Conservation (phyloP, 1,140 invertebrate genomes). For the Magallana angulata region DNA sequence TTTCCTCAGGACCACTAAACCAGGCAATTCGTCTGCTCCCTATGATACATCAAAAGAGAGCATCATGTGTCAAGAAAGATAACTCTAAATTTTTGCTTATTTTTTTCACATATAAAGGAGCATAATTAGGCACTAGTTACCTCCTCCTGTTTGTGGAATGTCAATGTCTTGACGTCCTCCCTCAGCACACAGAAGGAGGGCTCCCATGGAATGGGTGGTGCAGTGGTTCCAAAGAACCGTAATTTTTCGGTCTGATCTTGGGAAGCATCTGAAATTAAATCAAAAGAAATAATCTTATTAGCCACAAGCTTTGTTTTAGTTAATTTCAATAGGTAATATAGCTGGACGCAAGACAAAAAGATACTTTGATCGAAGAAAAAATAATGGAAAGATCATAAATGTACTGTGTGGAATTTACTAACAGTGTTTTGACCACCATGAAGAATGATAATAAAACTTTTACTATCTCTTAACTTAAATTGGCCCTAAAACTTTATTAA, state of each 20-base stretch:
- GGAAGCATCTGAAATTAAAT: neutral
- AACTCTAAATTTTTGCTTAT: neutral
- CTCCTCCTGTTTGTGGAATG: conserved; percentile 91
- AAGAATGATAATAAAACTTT: no score
- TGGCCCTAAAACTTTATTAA: no score
- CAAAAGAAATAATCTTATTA: no score
- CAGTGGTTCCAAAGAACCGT: neutral
- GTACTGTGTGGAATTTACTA: no score
- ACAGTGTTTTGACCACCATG: no score
- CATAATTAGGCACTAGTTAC: neutral
- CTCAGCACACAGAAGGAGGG: conserved; percentile 92
- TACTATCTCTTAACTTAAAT: no score
- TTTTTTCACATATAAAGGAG: neutral
- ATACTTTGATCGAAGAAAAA: no score
- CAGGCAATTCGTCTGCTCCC: conserved; percentile 58
- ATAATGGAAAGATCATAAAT: no score
- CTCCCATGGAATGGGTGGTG: conserved; percentile 84
- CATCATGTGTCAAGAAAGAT: neutral
- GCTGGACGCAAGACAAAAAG: no score
- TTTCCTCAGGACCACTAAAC: conserved; percentile 42
- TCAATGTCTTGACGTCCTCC: conserved; percentile 91
- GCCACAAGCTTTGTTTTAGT: no score
- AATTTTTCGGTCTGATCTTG: neutral
- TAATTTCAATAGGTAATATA: no score
- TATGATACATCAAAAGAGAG: conserved; percentile 27